Base-by-base conservation (phyloP, 2,797 vertebrate species). In the Pseudotriccus pelzelni region DNA sequence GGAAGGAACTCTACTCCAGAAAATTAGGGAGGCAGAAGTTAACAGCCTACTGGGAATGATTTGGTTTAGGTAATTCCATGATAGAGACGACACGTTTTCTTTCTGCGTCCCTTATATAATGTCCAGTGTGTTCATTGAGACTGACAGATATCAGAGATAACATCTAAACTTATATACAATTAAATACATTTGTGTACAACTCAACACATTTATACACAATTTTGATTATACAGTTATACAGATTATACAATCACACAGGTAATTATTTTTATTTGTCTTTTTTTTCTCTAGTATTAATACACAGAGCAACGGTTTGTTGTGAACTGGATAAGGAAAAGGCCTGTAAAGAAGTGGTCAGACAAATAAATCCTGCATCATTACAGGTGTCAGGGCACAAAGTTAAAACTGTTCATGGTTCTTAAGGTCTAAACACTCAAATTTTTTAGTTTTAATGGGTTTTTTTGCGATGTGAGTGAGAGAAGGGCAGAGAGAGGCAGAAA, bases 171-270 rank as follows among this genome's bases (percentile, higher is more conserved):
- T 27, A 11, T 34, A 16, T 7, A 5, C 3, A 50, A 24, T 66
- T 19, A n/a, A 30, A 44, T 12, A 7, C 32, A 63, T 27, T 44
- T 0, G 0, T 24, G 11, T 14, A 14, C 25, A 36, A 46, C 12
- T 21, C 25, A 28, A 43, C 3, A 15, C 23, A 58, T 28, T 43
- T 0, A 0, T 13, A 14, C 16, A 28, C 15, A 58, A 58, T 46
- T 58, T 30, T 11, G n/a, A 11, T 63, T 32, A 12, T 9, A 14
- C 6, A 25, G 1, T 43, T 79, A 24, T 16, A 22, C 3, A 32
- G 16, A 14, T 17, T 6, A 22, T 7, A 14, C 34, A 68, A 14
- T 73, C 22, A 14, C 41, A 34, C n/a, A 66, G 13, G 27, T 30
- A 44, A 62, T 60, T 36, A 1, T 63, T 64, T 7, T 10, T 44